Percentiles rank a stretch among this genome's conserved stretches.
Evolutionary conservation across 2,888 invertebrate species (phyloP).

Genomic region (Nomada hirtipes): DNA sequence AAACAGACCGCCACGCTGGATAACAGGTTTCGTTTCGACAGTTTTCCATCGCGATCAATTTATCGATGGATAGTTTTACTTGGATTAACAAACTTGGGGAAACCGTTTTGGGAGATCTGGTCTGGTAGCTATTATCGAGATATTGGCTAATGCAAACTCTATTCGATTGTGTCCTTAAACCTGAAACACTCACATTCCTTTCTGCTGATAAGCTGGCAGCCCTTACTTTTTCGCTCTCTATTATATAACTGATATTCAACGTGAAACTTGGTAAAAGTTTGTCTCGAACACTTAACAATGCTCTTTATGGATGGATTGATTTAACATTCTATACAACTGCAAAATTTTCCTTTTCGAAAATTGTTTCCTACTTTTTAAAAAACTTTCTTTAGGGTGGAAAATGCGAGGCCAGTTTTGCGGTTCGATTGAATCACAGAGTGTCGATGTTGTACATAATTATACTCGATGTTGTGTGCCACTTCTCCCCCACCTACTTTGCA

Average conservation of each 20-base stretch:
- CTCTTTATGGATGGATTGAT: too few relatives aligned
- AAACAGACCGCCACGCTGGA: constrained; percentile 19
- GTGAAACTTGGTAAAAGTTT: too few relatives aligned
- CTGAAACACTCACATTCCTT: too few relatives aligned
- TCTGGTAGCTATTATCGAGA: constrained; percentile 1
- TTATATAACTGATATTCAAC: too few relatives aligned
- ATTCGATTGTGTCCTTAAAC: too few relatives aligned
- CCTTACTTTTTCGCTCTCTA: too few relatives aligned
- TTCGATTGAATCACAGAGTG: too few relatives aligned
- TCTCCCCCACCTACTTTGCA: neutral
- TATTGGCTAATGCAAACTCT: constrained; percentile 9
- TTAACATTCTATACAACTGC: too few relatives aligned
- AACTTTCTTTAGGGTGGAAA: neutral
- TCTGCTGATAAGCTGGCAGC: too few relatives aligned
- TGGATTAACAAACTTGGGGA: constrained; percentile 28
- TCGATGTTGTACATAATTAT: too few relatives aligned
- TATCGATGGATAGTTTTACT: constrained; percentile 27
- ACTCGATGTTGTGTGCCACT: neutral
- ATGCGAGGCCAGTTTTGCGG: neutral
- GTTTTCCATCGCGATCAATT: constrained; percentile 12
- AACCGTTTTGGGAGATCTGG: neutral
- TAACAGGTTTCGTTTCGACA: constrained; percentile 25
- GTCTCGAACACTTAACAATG: too few relatives aligned
- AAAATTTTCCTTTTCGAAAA: neutral
- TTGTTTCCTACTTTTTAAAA: neutral